Conservation (phyloP, 2,888 invertebrate species). For the Formica aserva region DNA sequence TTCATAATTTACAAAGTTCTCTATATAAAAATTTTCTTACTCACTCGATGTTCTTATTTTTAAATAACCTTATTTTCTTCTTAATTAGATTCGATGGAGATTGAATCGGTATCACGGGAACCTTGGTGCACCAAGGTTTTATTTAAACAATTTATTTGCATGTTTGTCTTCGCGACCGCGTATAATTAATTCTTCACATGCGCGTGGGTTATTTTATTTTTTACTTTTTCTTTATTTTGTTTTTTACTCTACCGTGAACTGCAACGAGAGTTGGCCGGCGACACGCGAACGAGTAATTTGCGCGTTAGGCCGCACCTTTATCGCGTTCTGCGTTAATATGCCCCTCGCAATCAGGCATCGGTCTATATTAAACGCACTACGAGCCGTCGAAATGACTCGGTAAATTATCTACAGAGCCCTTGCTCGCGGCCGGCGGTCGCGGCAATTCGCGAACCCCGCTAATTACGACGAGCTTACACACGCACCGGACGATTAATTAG, state of each 20-base stretch:
- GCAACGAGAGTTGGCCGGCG: neutral
- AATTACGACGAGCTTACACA: conserved; percentile 43
- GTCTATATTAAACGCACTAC: conserved; percentile 48
- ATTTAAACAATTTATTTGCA: conserved; percentile 19
- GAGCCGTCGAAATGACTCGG: conserved; percentile 48
- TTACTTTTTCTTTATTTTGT: neutral
- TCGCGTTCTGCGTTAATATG: conserved; percentile 38
- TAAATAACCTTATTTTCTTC: neutral
- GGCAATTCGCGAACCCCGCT: conserved; percentile 16
- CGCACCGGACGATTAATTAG: conserved; percentile 46
- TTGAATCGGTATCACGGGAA: neutral
- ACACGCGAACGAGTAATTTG: conserved; percentile 51
- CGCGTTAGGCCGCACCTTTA: conserved; percentile 46
- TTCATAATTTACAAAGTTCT: neutral
- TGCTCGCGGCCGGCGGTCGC: conserved; percentile 1
- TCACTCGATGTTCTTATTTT: neutral
- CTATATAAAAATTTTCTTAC: neutral
- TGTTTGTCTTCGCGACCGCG: neutral
- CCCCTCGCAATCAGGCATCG: conserved; percentile 49
- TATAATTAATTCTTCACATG: conserved; percentile 21
- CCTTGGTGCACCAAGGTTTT: neutral
- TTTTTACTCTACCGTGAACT: neutral
- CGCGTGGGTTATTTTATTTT: neutral
- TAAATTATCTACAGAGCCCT: conserved; percentile 33
- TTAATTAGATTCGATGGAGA: conserved; percentile 6